These are phyloP conservation scores for Papilio aristodemus DNA, from an alignment of 1,140 invertebrate genomes.

Conservation along the genomic window DNA sequence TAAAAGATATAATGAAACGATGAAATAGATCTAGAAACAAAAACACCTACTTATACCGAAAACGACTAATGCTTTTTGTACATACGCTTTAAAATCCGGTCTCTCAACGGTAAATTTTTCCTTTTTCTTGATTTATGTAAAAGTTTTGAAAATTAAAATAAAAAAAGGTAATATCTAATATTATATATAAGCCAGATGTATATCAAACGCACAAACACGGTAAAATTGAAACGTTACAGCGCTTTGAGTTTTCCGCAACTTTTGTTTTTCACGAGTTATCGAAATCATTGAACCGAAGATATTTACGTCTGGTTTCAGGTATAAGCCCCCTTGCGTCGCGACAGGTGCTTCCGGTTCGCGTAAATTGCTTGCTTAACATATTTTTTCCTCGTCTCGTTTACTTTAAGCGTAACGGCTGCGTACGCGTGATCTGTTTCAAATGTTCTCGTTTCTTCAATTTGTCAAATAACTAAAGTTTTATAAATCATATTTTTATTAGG, in stretches of 20 bases:
- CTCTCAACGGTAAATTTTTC: too few relatives aligned
- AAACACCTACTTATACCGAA: too few relatives aligned
- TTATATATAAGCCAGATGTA: not conserved
- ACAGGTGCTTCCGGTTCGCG: slow-evolving; percentile 53
- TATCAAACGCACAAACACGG: slow-evolving; percentile 16
- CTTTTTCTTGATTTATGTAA: too few relatives aligned
- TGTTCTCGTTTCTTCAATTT: slow-evolving; percentile 18
- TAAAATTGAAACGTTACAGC: slow-evolving; percentile 29
- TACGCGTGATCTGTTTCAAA: slow-evolving; percentile 53
- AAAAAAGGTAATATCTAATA: too few relatives aligned
- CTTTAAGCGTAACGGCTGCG: slow-evolving; percentile 58
- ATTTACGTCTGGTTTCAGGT: slow-evolving; percentile 35
- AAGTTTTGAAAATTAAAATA: too few relatives aligned
- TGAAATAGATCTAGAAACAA: too few relatives aligned
- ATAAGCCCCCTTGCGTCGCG: slow-evolving; percentile 45
- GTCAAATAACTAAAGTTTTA: slow-evolving; percentile 5
- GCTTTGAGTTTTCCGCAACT: slow-evolving; percentile 34
- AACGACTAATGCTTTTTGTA: too few relatives aligned
- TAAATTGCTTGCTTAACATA: slow-evolving; percentile 69
- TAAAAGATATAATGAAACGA: too few relatives aligned
- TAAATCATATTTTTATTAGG: not conserved
- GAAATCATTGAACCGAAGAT: slow-evolving; percentile 33
- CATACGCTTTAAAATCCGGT: too few relatives aligned
- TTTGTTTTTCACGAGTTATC: slow-evolving; percentile 33
- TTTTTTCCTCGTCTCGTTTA: slow-evolving; percentile 61